Evolutionary conservation across 2,888 invertebrate genomes (phyloP).

Genomic region (Hypolimnas misippus): DNA sequence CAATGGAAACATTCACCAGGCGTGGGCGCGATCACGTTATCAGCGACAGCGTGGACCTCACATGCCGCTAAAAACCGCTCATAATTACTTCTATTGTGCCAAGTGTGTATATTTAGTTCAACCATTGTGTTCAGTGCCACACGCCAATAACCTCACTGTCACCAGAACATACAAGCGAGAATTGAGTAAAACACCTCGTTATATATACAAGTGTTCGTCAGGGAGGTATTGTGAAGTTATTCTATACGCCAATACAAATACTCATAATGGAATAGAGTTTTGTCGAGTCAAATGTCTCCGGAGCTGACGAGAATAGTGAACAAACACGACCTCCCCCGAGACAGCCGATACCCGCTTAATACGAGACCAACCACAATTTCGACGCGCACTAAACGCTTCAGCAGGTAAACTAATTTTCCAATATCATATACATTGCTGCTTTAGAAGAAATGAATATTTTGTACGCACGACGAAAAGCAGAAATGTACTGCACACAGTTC

Average conservation of each 20-base stretch:
- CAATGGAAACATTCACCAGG: background rate
- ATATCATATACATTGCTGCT: constrained; percentile 32
- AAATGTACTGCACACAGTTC: constrained; percentile 26
- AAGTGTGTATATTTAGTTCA: constrained; percentile 25
- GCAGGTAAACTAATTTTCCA: background rate
- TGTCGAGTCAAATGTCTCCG: constrained; percentile 46
- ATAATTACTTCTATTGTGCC: constrained; percentile 41
- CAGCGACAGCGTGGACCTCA: background rate
- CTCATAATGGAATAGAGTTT: constrained; percentile 45
- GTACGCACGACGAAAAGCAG: constrained; percentile 2
- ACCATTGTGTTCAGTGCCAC: background rate
- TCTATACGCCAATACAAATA: constrained; percentile 44
- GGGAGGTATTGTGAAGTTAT: constrained; percentile 45
- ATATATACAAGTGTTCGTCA: constrained; percentile 30
- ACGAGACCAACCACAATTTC: constrained; percentile 47
- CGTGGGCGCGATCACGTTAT: background rate
- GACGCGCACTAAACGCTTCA: constrained; percentile 32
- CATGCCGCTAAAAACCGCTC: constrained; percentile 26
- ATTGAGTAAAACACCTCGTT: constrained; percentile 1
- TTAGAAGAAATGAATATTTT: background rate
- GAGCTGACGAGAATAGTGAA: constrained; percentile 43
- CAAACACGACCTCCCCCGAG: constrained; percentile 58
- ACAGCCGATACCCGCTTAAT: constrained; percentile 50
- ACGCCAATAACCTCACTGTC: background rate
- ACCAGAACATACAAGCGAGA: constrained; percentile 7